These are phyloP conservation scores for Spea multiplicata DNA, from an alignment of 2,113 vertebrate genomes.

Conservation along the genomic window DNA sequence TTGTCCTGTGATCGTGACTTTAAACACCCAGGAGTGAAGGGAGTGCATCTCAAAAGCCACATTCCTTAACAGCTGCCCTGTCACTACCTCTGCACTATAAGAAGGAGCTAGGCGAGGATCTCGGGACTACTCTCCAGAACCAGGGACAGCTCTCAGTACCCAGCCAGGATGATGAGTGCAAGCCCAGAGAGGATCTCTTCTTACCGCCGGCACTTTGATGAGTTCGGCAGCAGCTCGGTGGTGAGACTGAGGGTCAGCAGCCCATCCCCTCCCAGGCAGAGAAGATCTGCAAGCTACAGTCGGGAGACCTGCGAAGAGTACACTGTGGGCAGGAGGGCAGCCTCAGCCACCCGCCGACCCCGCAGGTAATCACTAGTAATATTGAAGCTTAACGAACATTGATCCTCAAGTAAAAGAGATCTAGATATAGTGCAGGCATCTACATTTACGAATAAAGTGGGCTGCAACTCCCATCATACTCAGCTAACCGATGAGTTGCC, in stretches of 20 bases:
- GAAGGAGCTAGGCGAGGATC: not conserved
- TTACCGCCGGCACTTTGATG: constrained; percentile 71
- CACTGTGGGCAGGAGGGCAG: constrained; percentile 58
- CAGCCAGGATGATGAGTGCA: constrained; percentile 67
- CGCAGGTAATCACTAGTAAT: constrained; percentile 56
- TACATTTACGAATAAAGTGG: no score
- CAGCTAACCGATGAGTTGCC: no score
- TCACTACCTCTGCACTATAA: not conserved
- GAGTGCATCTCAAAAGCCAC: constrained; percentile 15
- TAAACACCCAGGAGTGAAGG: constrained; percentile 31
- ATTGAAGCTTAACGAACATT: no score
- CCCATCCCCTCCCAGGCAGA: constrained; percentile 61
- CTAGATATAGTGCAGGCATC: no score
- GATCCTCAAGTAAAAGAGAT: no score
- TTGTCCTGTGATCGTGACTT: constrained; percentile 23
- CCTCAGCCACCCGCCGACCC: constrained; percentile 59
- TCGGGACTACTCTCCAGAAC: not conserved
- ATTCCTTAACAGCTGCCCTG: constrained; percentile 18
- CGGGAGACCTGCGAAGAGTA: constrained; percentile 45
- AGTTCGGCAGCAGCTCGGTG: constrained; percentile 56
- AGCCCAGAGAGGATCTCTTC: constrained; percentile 71
- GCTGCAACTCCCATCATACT: no score
- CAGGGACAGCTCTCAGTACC: not conserved
- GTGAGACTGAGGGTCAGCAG: constrained; percentile 68
- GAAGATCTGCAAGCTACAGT: constrained; percentile 58